phyloP scores from a whole-genome alignment of 2,888 invertebrate species.

The Sipha maydis region DNA sequence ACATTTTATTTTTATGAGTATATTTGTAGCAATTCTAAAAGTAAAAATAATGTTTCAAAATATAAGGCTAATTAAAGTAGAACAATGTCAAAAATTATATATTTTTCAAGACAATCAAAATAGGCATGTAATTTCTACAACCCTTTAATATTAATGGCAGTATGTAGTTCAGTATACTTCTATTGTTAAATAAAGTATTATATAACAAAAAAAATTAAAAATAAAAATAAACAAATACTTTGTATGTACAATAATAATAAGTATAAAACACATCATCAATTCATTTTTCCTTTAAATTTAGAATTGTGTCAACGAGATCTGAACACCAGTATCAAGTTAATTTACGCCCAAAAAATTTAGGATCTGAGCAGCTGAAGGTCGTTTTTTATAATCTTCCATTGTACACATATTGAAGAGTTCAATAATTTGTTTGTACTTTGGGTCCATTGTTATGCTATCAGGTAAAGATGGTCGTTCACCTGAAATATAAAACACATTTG shows the following conservation, averaged over 20 bases:
- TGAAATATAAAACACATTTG: constrained; percentile 65
- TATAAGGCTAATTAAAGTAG: no score
- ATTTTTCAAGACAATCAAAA: no score
- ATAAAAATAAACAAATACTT: no score
- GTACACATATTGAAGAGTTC: constrained; percentile 80
- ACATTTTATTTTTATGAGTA: no score
- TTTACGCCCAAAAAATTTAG: constrained; percentile 64
- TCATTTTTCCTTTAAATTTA: no score
- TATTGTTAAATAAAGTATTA: background rate
- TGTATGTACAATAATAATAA: no score
- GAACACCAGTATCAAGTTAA: background rate
- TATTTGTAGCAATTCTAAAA: no score
- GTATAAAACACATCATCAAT: no score
- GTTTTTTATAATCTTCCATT: constrained; percentile 70
- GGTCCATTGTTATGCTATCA: constrained; percentile 68
- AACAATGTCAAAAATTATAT: no score
- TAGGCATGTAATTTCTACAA: no score
- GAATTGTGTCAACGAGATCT: background rate
- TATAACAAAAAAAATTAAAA: background rate
- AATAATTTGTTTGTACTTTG: constrained; percentile 74
- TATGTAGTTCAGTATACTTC: background rate
- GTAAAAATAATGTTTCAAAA: no score
- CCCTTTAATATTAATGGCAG: no score
- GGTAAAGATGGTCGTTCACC: constrained; percentile 80
- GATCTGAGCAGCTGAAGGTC: constrained; percentile 74